Conservation (phyloP, 2,888 invertebrate genomes). For the Amphipyra berbera region DNA sequence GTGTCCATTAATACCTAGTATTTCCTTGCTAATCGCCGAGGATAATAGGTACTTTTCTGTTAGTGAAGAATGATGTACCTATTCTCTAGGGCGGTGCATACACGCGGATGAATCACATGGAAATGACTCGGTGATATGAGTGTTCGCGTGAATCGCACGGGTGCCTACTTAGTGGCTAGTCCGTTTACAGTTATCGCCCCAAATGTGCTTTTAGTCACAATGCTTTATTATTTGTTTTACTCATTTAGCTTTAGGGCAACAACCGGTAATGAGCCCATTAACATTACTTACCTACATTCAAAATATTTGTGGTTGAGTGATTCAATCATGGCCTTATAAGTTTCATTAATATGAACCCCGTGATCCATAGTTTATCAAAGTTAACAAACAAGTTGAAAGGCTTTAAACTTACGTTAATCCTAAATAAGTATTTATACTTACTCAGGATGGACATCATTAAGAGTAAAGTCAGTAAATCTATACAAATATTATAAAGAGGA, state of each 20-base stretch:
- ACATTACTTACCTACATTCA: conserved; percentile 22
- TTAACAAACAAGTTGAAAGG: too few species aligned
- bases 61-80: too few species aligned
- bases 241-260: conserved; percentile 62
- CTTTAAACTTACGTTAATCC: too few species aligned
- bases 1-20: too few species aligned
- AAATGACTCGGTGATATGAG: conserved; percentile 62
- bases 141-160: conserved; percentile 49
- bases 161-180: conserved; percentile 32
- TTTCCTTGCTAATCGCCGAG: too few species aligned
- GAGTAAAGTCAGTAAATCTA: too few species aligned
- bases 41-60: too few species aligned
- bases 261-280: conserved; percentile 64
- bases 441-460: too few species aligned
- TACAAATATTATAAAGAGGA: too few species aligned
- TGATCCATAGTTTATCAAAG: too few species aligned
- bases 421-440: too few species aligned
- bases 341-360: neutral
- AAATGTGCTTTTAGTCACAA: conserved; percentile 68
- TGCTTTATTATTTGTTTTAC: conserved; percentile 66
- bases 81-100: conserved; percentile 17
- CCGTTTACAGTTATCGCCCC: conserved; percentile 71
- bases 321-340: neutral
- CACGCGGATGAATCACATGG: conserved; percentile 60
- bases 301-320: conserved; percentile 15